phyloP scores from a whole-genome alignment of 2,888 invertebrate genomes.

The Hirtodrosophila trivittata region DNA sequence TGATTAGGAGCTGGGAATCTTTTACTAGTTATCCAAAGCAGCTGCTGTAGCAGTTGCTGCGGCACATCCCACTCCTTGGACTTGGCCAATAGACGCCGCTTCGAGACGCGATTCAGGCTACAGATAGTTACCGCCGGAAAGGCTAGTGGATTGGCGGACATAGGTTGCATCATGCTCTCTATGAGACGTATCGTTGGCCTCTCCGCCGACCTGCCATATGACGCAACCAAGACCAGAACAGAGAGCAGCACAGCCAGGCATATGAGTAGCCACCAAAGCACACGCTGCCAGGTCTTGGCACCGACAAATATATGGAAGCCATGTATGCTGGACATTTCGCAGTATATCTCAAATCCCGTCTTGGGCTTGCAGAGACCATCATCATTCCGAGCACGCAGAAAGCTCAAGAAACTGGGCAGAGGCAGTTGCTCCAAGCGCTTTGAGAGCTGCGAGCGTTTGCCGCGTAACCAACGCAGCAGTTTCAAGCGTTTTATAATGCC shows the following conservation, averaged over 20 bases:
- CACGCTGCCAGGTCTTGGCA: constrained; percentile 74
- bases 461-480: constrained; percentile 35
- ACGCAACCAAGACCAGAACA: constrained; percentile 85
- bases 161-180: constrained; percentile 84
- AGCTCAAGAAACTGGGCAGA: constrained; percentile 54
- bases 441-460: constrained; percentile 1
- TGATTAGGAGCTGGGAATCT: neutral
- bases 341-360: constrained; percentile 80
- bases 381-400: constrained; percentile 73
- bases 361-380: constrained; percentile 73
- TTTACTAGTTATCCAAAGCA: constrained; percentile 49
- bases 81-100: constrained; percentile 68
- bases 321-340: constrained; percentile 81
- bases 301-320: constrained; percentile 76
- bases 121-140: constrained; percentile 86
- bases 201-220: constrained; percentile 85
- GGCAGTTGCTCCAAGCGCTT: constrained; percentile 31
- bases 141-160: constrained; percentile 83
- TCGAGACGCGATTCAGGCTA: constrained; percentile 85
- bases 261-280: constrained; percentile 86
- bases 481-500: constrained; percentile 40
- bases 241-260: constrained; percentile 85
- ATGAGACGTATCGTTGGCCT: constrained; percentile 86
- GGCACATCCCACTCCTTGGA: constrained; percentile 82
- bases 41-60: constrained; percentile 38